phyloP scores from a whole-genome alignment of 2,888 invertebrate species.

The Dolichomitus sp. region DNA sequence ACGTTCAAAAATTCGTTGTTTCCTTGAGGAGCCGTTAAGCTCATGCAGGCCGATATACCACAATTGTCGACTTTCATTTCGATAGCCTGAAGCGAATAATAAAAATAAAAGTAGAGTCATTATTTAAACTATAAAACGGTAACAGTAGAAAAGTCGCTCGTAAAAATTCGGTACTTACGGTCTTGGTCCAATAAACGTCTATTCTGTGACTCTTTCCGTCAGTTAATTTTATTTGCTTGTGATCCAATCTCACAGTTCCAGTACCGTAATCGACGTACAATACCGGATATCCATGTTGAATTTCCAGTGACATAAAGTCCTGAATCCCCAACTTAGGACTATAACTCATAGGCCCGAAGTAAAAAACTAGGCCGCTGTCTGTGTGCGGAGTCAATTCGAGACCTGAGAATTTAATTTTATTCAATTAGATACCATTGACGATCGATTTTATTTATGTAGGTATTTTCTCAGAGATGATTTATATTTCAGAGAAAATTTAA shows the following conservation, averaged over 20 bases:
- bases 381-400: conserved; percentile 93
- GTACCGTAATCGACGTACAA: conserved; percentile 96
- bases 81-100: conserved; percentile 86
- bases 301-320: conserved; percentile 97
- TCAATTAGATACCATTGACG: not conserved
- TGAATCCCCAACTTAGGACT: conserved; percentile 90
- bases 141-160: not conserved
- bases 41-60: conserved; percentile 90
- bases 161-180: conserved; percentile 79
- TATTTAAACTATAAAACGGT: not conserved
- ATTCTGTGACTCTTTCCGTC: conserved; percentile 96
- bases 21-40: conserved; percentile 90
- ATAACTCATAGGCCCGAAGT: conserved; percentile 93
- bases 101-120: conserved; percentile 11
- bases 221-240: conserved; percentile 91
- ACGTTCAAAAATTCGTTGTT: conserved; percentile 93
- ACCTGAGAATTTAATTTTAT: conserved; percentile 69
- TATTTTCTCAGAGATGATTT: too few species aligned
- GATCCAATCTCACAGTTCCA: conserved; percentile 91
- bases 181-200: conserved; percentile 88
- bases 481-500: too few species aligned
- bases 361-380: conserved; percentile 95
- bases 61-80: conserved; percentile 94
- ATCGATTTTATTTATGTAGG: too few species aligned
- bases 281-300: conserved; percentile 93